Evolutionary conservation across 2,113 vertebrate species (phyloP).

Genomic region (Oreochromis niloticus): DNA sequence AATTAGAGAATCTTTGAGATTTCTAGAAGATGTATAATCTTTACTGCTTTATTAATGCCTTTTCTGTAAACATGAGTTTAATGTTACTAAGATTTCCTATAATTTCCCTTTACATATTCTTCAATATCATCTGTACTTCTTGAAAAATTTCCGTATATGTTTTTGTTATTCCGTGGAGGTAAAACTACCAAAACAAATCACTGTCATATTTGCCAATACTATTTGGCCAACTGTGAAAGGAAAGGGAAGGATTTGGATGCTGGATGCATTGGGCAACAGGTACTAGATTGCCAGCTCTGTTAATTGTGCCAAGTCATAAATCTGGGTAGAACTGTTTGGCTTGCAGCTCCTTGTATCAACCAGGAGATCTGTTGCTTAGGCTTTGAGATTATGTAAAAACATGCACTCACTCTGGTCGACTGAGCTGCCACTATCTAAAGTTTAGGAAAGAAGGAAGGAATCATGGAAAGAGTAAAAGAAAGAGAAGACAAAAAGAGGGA

Average conservation of each 20-base stretch:
- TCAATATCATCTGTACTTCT: not conserved
- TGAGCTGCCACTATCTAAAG: not conserved
- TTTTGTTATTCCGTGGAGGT: not conserved
- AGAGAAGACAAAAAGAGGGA: not conserved
- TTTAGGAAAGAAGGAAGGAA: not conserved
- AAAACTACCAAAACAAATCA: not conserved
- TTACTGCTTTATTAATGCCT: not conserved
- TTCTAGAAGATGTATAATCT: not conserved
- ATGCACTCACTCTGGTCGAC: conserved; percentile 10
- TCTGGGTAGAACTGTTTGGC: conserved; percentile 30
- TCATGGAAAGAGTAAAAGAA: not conserved
- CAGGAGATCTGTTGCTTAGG: conserved; percentile 8
- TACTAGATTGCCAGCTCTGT: conserved; percentile 3
- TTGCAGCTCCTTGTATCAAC: conserved; percentile 7
- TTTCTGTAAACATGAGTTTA: not conserved
- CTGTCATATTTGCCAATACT: not conserved
- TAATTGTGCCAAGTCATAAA: conserved; percentile 45
- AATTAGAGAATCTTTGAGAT: not conserved
- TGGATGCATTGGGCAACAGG: not conserved
- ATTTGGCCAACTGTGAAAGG: conserved; percentile 6
- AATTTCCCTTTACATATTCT: not conserved
- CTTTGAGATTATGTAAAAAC: conserved; percentile 51
- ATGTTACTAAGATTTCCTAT: not conserved
- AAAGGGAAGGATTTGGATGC: conserved; percentile 6
- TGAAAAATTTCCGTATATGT: not conserved